A percentile compares a stretch with the other conserved stretches of the same genome.
phyloP scores from a whole-genome alignment of 2,888 invertebrate species.

The Meloe dianella region DNA sequence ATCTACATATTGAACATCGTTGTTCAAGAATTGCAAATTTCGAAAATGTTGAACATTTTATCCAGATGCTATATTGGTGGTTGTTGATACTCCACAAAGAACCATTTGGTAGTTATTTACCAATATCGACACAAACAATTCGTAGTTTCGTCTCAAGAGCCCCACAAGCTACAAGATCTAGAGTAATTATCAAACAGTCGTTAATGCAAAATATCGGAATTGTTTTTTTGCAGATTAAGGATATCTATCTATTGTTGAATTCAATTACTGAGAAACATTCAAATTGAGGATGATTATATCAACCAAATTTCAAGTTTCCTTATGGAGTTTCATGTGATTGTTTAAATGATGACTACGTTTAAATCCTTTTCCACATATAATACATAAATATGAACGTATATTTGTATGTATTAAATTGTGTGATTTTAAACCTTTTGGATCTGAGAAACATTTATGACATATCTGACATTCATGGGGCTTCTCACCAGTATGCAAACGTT shows the following conservation, averaged over 20 bases:
- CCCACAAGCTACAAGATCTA: background rate
- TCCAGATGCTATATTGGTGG: slow-evolving; percentile 2
- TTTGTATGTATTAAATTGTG: slow-evolving; percentile 45
- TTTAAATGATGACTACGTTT: slow-evolving; percentile 46
- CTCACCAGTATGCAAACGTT: slow-evolving; percentile 45
- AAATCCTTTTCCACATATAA: slow-evolving; percentile 46
- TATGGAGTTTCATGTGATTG: slow-evolving; percentile 45
- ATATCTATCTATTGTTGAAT: background rate
- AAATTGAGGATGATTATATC: background rate
- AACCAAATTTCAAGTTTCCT: slow-evolving; percentile 19
- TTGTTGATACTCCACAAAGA: slow-evolving; percentile 1
- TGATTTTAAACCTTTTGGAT: slow-evolving; percentile 49
- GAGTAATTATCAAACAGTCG: slow-evolving; percentile 1
- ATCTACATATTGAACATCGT: background rate
- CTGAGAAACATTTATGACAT: slow-evolving; percentile 47
- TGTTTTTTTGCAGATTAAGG: background rate
- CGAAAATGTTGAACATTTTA: background rate
- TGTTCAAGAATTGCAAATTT: slow-evolving; percentile 8
- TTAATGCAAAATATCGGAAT: background rate
- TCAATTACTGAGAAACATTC: background rate
- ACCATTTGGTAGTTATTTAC: background rate
- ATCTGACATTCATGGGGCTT: slow-evolving; percentile 45
- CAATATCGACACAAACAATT: background rate
- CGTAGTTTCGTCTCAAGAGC: background rate
- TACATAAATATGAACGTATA: slow-evolving; percentile 44